Conservation (phyloP, 2,888 invertebrate genomes). For the Ischnus inquisitorius region DNA sequence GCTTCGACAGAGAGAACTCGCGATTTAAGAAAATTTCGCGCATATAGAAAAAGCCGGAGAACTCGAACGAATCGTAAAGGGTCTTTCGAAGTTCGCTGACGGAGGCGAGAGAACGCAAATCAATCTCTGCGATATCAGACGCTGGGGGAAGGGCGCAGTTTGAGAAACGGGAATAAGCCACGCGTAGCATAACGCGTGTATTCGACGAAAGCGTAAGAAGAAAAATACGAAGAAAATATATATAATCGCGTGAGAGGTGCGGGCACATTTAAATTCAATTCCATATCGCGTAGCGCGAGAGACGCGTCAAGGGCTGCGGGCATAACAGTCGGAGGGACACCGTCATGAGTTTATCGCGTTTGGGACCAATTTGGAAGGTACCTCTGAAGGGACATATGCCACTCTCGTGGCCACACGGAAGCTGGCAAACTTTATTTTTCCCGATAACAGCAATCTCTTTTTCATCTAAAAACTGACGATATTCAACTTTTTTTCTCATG, state of each 20-base stretch:
- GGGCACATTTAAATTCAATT: slow-evolving; percentile 82
- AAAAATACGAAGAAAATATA: slow-evolving; percentile 53
- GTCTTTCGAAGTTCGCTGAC: slow-evolving; percentile 44
- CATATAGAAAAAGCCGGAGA: slow-evolving; percentile 69
- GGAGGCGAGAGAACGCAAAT: slow-evolving; percentile 44
- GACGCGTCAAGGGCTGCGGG: slow-evolving; percentile 41
- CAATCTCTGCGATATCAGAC: slow-evolving; percentile 56
- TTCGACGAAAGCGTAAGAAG: slow-evolving; percentile 78
- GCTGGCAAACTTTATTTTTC: not conserved
- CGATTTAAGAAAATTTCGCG: slow-evolving; percentile 21
- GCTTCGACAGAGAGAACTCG: slow-evolving; percentile 16
- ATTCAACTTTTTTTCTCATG: not conserved
- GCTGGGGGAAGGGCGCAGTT: not conserved
- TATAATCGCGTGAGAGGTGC: slow-evolving; percentile 42
- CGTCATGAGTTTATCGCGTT: slow-evolving; percentile 79
- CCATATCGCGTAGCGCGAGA: slow-evolving; percentile 73
- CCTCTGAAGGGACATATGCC: slow-evolving; percentile 46
- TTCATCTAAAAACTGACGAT: not conserved
- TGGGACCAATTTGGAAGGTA: slow-evolving; percentile 79
- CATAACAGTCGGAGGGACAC: not conserved
- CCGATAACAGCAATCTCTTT: not conserved
- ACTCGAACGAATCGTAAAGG: slow-evolving; percentile 79
- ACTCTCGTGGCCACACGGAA: slow-evolving; percentile 24
- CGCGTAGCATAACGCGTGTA: slow-evolving; percentile 45
- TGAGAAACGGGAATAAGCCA: slow-evolving; percentile 64